A percentile compares a stretch with the other conserved stretches of the same genome.
Conservation (phyloP, 2,797 vertebrate genomes). For the Rhinogobio ventralis region DNA sequence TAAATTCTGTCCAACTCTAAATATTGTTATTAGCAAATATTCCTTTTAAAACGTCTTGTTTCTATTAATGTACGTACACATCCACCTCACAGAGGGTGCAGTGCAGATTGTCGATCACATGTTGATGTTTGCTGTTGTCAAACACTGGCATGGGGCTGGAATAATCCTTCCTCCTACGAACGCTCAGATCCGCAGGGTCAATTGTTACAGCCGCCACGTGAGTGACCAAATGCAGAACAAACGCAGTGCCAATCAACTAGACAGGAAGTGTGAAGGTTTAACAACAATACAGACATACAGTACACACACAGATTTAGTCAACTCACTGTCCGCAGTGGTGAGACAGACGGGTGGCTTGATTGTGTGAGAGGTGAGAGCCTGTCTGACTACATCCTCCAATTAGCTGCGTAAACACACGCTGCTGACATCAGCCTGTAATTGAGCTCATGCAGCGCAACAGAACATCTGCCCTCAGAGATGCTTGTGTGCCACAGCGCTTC, state of each 20-base stretch:
- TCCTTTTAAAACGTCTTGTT: neutral
- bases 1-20: neutral
- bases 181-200: slow-evolving; percentile 76
- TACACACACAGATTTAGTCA: neutral
- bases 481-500: neutral
- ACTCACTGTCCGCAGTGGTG: neutral
- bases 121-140: slow-evolving; percentile 72
- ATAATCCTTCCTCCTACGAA: slow-evolving; percentile 75
- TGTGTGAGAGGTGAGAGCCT: slow-evolving; percentile 48
- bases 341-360: neutral
- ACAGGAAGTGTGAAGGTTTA: slow-evolving; percentile 65
- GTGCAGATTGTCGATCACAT: slow-evolving; percentile 79
- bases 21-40: neutral
- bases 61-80: slow-evolving; percentile 71
- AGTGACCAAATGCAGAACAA: slow-evolving; percentile 71
- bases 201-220: slow-evolving; percentile 73
- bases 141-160: slow-evolving; percentile 73
- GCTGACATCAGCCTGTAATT: slow-evolving; percentile 58
- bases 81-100: slow-evolving; percentile 79
- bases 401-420: slow-evolving; percentile 53
- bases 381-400: slow-evolving; percentile 53
- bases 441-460: neutral
- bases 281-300: slow-evolving; percentile 37
- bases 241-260: slow-evolving; percentile 70
- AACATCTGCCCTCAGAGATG: neutral